Evolutionary conservation across 2,797 vertebrate species (phyloP), one percentile per base, ranked within the genome.

Genomic region (Anableps anableps): DNA sequence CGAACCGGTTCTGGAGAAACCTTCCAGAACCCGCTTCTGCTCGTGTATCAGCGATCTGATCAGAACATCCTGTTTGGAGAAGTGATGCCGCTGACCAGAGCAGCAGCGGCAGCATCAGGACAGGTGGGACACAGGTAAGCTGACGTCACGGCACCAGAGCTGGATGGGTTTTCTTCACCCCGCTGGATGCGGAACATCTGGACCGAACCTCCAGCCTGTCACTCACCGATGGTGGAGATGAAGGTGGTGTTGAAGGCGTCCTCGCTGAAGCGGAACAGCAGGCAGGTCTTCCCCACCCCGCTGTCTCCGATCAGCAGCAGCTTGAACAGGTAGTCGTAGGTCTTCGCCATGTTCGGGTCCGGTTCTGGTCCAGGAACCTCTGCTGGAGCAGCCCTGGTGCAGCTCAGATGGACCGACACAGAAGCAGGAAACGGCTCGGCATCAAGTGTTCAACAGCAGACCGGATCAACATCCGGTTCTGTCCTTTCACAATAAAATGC

Each of bases 261-360:
- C 71, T 98, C 97, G 80, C 96, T 97, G 95, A 98, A 98, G 83
- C 97, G 96, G 94, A 98, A 98, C 83, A 98, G 96, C 81, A 97
- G 96, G 88, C 97, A 98, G 78, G 97, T 98, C 91, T 98, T 98
- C 7, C 97, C 97, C 70, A 97, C 97, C 71, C 97, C 97, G 86
- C 97, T 98, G 95, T 98, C 97, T 13, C 97, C 97, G 92, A 98
- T 98, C 51, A 98, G 96, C 83, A 98, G 96, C 94, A 98, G 95
- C 89, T 98, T 98, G 93, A 98, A 98, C 91, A 98, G 96, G 91
- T 98, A 97, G 92, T 98, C 97, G 95, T 98, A 98, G 45, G 97
- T 98, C 95, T 97, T 98, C 34, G 94, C 93, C 95, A 95, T 95
- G 5, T 82, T 85, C 78, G 43, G 72, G 75, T 58, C 62, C 21